These are phyloP conservation scores for Equus quagga DNA, from an alignment of 2,113 vertebrate species.

Conservation along the genomic window DNA sequence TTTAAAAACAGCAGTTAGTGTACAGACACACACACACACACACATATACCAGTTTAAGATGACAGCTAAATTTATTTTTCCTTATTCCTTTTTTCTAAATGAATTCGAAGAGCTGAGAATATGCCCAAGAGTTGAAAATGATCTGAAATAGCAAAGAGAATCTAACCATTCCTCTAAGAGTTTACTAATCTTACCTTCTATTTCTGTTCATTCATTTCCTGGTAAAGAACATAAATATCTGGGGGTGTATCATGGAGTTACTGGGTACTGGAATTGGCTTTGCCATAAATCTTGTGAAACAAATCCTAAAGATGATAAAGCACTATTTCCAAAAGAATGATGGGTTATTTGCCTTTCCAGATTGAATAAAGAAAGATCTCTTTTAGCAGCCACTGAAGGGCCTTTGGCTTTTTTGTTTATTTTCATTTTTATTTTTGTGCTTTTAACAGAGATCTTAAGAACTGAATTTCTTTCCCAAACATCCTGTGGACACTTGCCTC, in stretches of 20 bases:
- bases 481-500: slow-evolving; percentile 73
- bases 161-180: background rate
- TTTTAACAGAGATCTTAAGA: slow-evolving; percentile 63
- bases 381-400: background rate
- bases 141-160: background rate
- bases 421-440: slow-evolving; percentile 66
- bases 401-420: slow-evolving; percentile 54
- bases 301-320: background rate
- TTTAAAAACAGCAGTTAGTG: background rate
- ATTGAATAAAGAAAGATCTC: background rate
- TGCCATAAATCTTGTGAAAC: slow-evolving; percentile 39
- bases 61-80: background rate
- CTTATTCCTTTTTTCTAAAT: background rate
- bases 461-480: slow-evolving; percentile 70
- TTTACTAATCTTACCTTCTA: background rate
- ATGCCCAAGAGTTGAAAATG: background rate
- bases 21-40: background rate
- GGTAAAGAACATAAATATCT: background rate
- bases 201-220: slow-evolving; percentile 20
- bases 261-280: background rate
- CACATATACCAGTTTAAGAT: background rate
- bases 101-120: background rate
- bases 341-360: slow-evolving; percentile 12
- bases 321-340: slow-evolving; percentile 19
- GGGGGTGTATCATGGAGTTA: background rate